These are phyloP conservation scores for Pogoniulus pusillus DNA, from an alignment of 2,797 vertebrate species.

Conservation along the genomic window DNA sequence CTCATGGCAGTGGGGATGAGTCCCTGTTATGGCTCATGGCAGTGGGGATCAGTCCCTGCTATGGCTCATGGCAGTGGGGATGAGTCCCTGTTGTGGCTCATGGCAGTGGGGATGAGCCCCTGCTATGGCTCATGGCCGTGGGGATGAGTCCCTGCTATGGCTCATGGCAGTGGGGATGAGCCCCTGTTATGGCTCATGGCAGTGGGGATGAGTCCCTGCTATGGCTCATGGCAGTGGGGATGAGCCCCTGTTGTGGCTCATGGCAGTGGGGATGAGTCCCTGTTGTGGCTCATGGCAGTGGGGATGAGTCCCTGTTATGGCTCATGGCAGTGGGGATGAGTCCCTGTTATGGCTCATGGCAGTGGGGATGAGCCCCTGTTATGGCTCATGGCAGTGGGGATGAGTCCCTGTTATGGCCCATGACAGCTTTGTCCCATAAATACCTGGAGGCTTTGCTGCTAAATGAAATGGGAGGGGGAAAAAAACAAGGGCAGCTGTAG, in stretches of 20 bases:
- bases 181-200: rapidly evolving
- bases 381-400: rapidly evolving
- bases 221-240: not conserved
- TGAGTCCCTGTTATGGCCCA: not conserved
- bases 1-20: not conserved
- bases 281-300: rapidly evolving
- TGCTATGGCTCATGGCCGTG: rapidly evolving
- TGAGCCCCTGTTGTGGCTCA: rapidly evolving
- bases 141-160: not conserved
- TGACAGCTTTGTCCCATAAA: not conserved
- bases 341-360: no score
- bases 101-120: not conserved
- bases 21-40: no score
- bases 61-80: rapidly evolving
- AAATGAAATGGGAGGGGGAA: not conserved
- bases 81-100: not conserved
- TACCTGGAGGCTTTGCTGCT: slow-evolving; percentile 55
- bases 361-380: rapidly evolving
- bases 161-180: not conserved
- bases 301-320: rapidly evolving
- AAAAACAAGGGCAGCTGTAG: slow-evolving; percentile 61
- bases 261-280: not conserved
- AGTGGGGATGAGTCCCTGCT: rapidly evolving
- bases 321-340: rapidly evolving
- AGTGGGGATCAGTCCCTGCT: rapidly evolving